Evolutionary conservation across 1,140 invertebrate genomes (phyloP).

Genomic region (Zaprionus africanus): DNA sequence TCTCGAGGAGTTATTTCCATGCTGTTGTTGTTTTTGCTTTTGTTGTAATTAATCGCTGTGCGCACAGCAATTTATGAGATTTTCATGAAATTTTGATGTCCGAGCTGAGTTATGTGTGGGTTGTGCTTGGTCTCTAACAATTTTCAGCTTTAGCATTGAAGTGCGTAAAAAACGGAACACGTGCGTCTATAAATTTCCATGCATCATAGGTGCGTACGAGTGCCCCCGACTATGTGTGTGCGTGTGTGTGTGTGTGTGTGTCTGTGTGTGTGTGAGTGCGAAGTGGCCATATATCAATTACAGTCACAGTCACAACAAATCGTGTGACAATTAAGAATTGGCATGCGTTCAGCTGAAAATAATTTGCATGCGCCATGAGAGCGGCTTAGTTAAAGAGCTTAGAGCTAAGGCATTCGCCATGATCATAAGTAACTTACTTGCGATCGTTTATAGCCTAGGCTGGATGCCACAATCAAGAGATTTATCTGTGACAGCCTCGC

Average conservation of each 20-base stretch:
- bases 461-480: slow-evolving; percentile 23
- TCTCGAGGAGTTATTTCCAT: slow-evolving; percentile 12
- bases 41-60: slow-evolving; percentile 75
- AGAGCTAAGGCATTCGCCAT: slow-evolving; percentile 6
- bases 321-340: slow-evolving; percentile 77
- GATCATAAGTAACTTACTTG: slow-evolving; percentile 22
- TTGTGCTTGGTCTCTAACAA: slow-evolving; percentile 37
- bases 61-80: slow-evolving; percentile 73
- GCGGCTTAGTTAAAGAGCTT: slow-evolving; percentile 69
- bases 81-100: slow-evolving; percentile 72
- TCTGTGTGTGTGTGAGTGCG: slow-evolving; percentile 14
- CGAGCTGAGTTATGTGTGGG: slow-evolving; percentile 62
- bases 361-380: slow-evolving; percentile 72
- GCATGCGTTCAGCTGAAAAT: slow-evolving; percentile 66
- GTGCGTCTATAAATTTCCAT: slow-evolving; percentile 52
- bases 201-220: slow-evolving; percentile 7
- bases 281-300: slow-evolving; percentile 73
- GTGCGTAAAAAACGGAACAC: slow-evolving; percentile 65
- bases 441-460: slow-evolving; percentile 3
- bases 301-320: slow-evolving; percentile 77
- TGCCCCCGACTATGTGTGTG: not conserved
- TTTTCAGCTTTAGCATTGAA: slow-evolving; percentile 60
- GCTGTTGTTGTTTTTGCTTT: slow-evolving; percentile 16
- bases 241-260: slow-evolving; percentile 11
- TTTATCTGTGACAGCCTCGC: slow-evolving; percentile 16